Conservation (phyloP, 2,113 vertebrate genomes). For the Cyphomyrus plagiostoma region DNA sequence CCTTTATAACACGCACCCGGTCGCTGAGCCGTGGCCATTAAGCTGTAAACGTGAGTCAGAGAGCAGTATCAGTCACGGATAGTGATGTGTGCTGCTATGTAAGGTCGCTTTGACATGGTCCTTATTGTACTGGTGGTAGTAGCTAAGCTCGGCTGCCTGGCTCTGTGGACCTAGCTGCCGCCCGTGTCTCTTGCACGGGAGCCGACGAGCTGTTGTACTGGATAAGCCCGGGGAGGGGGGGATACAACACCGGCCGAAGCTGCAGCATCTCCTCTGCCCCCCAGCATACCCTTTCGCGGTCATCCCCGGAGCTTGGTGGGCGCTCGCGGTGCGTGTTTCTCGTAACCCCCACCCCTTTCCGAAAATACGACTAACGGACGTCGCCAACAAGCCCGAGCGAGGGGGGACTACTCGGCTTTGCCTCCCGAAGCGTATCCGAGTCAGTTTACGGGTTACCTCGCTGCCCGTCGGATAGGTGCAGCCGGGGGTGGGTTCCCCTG, state of each 20-base stretch:
- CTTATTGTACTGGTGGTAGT: conserved; percentile 15
- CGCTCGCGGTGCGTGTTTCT: neutral
- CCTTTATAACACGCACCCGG: conserved; percentile 24
- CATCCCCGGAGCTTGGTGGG: neutral
- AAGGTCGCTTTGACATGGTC: conserved; percentile 12
- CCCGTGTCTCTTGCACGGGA: neutral
- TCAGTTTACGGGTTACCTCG: neutral
- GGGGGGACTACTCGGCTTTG: neutral
- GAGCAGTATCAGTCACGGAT: neutral
- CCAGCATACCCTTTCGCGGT: neutral
- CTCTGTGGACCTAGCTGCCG: neutral
- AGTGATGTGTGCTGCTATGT: neutral
- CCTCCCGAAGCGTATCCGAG: neutral
- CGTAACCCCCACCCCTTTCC: neutral
- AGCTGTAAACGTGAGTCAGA: neutral
- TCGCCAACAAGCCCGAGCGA: neutral
- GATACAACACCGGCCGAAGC: neutral
- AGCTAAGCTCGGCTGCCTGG: neutral
- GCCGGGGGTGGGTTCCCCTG: neutral
- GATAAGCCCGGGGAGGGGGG: too few relatives aligned
- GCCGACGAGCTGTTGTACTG: neutral
- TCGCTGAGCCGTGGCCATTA: neutral
- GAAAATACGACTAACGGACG: neutral
- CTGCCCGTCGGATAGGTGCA: neutral
- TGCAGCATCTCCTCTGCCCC: neutral